A percentile compares a stretch with the other conserved stretches of the same genome.
Evolutionary conservation across 2,113 vertebrate species (phyloP).

Genomic region (Arothron firmamentum): DNA sequence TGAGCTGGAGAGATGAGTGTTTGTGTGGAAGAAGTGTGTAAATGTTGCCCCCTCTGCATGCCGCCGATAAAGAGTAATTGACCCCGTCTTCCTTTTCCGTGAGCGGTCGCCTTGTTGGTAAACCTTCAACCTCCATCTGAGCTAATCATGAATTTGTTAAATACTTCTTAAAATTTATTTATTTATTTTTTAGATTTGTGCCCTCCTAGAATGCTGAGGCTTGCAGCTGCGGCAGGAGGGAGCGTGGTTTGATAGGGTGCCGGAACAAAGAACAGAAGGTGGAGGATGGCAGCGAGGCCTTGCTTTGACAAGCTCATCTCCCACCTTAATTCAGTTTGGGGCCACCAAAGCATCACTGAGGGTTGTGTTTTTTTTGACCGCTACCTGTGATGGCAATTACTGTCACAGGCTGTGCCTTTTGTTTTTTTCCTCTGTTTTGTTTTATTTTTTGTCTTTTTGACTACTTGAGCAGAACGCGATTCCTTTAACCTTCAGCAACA

Average conservation of each 20-base stretch:
- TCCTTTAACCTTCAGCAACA: constrained; percentile 52
- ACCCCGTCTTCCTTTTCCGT: constrained; percentile 16
- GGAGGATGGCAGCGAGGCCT: constrained; percentile 30
- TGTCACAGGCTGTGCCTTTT: constrained; percentile 57
- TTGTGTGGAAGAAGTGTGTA: constrained; percentile 34
- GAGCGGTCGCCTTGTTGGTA: not conserved
- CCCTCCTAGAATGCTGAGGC: constrained; percentile 29
- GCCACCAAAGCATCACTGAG: constrained; percentile 58
- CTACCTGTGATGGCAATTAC: constrained; percentile 72
- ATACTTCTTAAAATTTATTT: constrained; percentile 23
- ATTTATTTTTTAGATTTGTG: not conserved
- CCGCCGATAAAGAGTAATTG: constrained; percentile 34
- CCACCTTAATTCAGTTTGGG: constrained; percentile 61
- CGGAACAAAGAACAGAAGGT: constrained; percentile 38
- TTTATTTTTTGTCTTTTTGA: constrained; percentile 44
- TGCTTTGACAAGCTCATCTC: constrained; percentile 70
- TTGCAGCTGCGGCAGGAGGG: constrained; percentile 28
- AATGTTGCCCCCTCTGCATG: constrained; percentile 18
- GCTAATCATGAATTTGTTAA: constrained; percentile 36
- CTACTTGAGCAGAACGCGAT: constrained; percentile 61
- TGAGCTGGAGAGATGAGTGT: constrained; percentile 39
- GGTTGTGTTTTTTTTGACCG: constrained; percentile 70
- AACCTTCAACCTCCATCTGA: constrained; percentile 16
- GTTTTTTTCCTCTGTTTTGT: too few species aligned
- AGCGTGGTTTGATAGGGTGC: constrained; percentile 30